Base-by-base conservation (phyloP, 2,888 invertebrate species). In the Acanthopleura granulata region DNA sequence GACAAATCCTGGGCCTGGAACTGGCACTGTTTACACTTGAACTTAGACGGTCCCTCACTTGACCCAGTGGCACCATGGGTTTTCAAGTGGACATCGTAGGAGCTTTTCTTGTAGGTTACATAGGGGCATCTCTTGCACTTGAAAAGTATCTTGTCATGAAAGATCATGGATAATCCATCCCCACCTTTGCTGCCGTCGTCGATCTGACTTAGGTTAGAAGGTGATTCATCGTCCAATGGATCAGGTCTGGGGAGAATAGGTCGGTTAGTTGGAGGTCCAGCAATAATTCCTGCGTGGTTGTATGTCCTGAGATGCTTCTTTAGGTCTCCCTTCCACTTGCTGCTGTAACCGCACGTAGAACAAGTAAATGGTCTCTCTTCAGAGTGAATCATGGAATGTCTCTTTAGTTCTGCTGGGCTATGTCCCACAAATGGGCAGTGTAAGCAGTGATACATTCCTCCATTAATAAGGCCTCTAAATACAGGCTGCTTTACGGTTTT, bases 281-380 rank as follows among this genome's bases (percentile, higher is more conserved):
- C n/a, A 9, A 30, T 66, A 16, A 66, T 66, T 15, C 71, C 49
- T 6, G 50, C 71, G 30, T 90, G 90, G 72, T 85, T 84, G 78
- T 89, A 89, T 15, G 87, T 86, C 72, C 82, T 82, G 76, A 87
- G 84, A 77, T 90, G 90, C 74, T 89, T 89, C 80, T 89, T 90
- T 61, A 90, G 78, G 77, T 90, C 90, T 79, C 89, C 89, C 74
- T 89, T 89, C 89, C 89, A 90, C 73, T 88, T 84, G 22, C 88
- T 86, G 69, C 87, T 85, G 78, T 90, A 89, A 14, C 86, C 86
- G 81, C 90, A 90, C 40, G 85, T 82, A 18, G 81, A 78, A 76
- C 90, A 90, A 30, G 77, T 81, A 77, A 86, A 90, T 18, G 90
- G 90, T 72, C 89, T 89, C 76, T 86, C 86, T 69, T 89, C 89